Conservation (phyloP, 1,140 invertebrate genomes). For the Philopotamus ludificatus region DNA sequence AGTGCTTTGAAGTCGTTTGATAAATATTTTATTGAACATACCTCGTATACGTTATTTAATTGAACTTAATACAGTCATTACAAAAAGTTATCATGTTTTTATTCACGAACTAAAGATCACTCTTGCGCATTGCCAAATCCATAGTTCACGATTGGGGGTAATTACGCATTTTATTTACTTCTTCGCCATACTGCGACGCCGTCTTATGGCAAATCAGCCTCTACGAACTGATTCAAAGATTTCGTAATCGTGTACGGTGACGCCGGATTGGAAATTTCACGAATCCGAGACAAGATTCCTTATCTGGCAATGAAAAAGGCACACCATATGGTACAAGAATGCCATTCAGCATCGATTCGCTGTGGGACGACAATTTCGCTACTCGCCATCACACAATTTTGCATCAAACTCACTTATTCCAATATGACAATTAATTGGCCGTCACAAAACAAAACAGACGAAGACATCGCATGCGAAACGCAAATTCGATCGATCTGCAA, state of each 20-base stretch:
- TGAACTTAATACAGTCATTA: no score
- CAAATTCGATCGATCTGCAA: no score
- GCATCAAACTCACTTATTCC: neutral
- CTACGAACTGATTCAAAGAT: neutral
- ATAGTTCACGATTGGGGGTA: neutral
- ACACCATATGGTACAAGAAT: conserved; percentile 28
- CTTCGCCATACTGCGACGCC: no score
- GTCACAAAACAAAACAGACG: no score
- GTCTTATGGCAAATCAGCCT: conserved; percentile 1
- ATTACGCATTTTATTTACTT: neutral
- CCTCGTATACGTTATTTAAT: no score
- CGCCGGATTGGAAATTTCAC: conserved; percentile 14
- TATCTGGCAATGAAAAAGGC: conserved; percentile 21
- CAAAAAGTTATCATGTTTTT: no score
- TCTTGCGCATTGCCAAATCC: no score
- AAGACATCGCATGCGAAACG: neutral
- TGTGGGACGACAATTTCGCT: neutral
- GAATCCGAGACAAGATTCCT: conserved; percentile 20
- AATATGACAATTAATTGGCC: no score
- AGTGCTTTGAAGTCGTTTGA: no score
- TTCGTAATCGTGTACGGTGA: neutral
- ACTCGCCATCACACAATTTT: neutral
- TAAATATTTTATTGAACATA: no score
- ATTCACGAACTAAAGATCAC: no score
- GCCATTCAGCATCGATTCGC: conserved; percentile 4